Base-by-base conservation (phyloP, 2,888 invertebrate genomes). In the Carterocephalus palaemon region DNA sequence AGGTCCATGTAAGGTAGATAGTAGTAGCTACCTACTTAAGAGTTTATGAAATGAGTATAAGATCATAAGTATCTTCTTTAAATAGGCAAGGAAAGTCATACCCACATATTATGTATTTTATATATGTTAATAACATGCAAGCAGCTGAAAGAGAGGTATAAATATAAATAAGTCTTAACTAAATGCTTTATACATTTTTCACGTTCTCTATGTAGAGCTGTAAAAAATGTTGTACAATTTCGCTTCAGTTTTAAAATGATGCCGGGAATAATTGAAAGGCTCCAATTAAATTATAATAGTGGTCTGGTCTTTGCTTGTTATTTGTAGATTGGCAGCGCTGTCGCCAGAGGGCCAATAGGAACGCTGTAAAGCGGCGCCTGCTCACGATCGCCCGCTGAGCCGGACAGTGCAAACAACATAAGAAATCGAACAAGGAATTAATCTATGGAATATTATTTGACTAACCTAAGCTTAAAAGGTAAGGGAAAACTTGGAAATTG, bases 281-380 rank as follows among this genome's bases (percentile, higher is more conserved):
- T 59, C 70, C 70, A 77, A 80, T 82, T 77, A 76, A 78, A 75
- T 75, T 76, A 73, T 78, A 76, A 78, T 78, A 64, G 70, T 59
- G 53, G 72, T 61, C 60, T 60, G 63, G 64, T 67, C 62, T 62
- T 58, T 60, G 64, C 67, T 75, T 60, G 67, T 81, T 79, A 75
- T 75, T 77, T 69, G 72, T 70, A 70, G 74, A 74, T 76, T 79
- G 83, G 79, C 83, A 83, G 73, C 77, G 75, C 74, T 78, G 78
- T 72, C 74, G 77, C 83, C 77, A 55, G 67, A 62, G 73, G 79
- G 78, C 78, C 82, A 74, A 76, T 78, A 63, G 69, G 70, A 67
- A 75, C 70, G 70, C 60, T 81, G 81, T 82, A 75, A 58, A 55
- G 70, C 71, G 83, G 83, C 83, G 85, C 81, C 82, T 81, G 80